Percentiles rank a stretch among this genome's conserved stretches.
Conservation (phyloP, 1,140 invertebrate species). For the Capitella teleta region DNA sequence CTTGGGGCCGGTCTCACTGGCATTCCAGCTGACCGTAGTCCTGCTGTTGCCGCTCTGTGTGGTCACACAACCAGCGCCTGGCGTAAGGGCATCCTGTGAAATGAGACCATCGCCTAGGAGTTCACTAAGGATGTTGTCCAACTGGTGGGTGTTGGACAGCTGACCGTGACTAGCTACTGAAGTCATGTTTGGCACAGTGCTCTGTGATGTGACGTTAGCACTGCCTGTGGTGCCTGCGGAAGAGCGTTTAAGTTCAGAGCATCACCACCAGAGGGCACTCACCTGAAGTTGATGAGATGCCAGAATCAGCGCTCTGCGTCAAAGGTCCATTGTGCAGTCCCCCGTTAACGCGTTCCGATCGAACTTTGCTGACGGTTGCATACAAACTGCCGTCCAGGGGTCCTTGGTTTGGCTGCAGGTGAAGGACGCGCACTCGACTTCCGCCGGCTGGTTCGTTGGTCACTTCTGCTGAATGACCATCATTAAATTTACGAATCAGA, state of each 20-base stretch:
- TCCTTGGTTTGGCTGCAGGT: slow-evolving; percentile 53
- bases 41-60: slow-evolving; percentile 13
- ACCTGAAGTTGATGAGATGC: not conserved
- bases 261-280: not conserved
- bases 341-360: not conserved
- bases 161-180: not conserved
- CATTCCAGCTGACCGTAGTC: slow-evolving; percentile 11
- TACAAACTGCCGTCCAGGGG: slow-evolving; percentile 80
- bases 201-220: not conserved
- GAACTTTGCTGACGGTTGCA: slow-evolving; percentile 42
- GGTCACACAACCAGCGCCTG: slow-evolving; percentile 8
- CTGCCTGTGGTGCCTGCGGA: not conserved
- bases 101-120: slow-evolving; percentile 26
- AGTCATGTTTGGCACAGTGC: no score
- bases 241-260: not conserved
- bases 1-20: slow-evolving; percentile 7
- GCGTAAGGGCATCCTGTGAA: not conserved
- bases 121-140: slow-evolving; percentile 37
- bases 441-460: not conserved
- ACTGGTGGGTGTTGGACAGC: slow-evolving; percentile 1
- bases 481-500: not conserved
- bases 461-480: no score
- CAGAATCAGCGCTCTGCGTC: not conserved
- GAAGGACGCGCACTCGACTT: slow-evolving; percentile 4
- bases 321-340: not conserved